phyloP scores from a whole-genome alignment of 2,113 vertebrate genomes.

The Eonycteris spelaea region DNA sequence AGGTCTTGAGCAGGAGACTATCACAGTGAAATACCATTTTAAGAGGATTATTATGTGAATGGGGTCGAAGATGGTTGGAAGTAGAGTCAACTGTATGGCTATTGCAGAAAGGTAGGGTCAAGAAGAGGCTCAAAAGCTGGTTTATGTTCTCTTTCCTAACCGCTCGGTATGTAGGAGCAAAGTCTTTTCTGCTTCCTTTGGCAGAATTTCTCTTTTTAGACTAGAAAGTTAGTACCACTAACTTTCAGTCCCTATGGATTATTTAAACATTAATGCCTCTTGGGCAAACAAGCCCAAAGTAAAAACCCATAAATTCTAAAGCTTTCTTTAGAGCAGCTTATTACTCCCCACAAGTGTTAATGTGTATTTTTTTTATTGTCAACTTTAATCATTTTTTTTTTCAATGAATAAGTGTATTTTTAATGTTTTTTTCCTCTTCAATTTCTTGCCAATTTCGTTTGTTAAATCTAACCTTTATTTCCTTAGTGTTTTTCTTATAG shows the following conservation, averaged over 20 bases:
- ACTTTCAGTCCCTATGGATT: not conserved
- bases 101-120: not conserved
- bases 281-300: slow-evolving; percentile 8
- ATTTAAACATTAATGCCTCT: not conserved
- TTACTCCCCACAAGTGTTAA: slow-evolving; percentile 2
- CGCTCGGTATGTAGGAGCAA: not conserved
- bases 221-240: not conserved
- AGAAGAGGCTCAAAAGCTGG: not conserved
- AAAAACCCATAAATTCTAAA: not conserved
- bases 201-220: not conserved
- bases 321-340: slow-evolving; percentile 5
- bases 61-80: not conserved
- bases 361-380: not conserved
- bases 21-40: not conserved
- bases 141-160: not conserved
- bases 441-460: slow-evolving; percentile 41
- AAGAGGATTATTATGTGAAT: not conserved
- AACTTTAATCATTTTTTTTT: slow-evolving; percentile 41
- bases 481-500: not conserved
- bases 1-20: not conserved
- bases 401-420: not conserved
- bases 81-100: not conserved
- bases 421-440: not conserved
- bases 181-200: not conserved
- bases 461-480: not conserved